phyloP scores from a whole-genome alignment of 2,888 invertebrate species.

The Pyrochroa serraticornis region DNA sequence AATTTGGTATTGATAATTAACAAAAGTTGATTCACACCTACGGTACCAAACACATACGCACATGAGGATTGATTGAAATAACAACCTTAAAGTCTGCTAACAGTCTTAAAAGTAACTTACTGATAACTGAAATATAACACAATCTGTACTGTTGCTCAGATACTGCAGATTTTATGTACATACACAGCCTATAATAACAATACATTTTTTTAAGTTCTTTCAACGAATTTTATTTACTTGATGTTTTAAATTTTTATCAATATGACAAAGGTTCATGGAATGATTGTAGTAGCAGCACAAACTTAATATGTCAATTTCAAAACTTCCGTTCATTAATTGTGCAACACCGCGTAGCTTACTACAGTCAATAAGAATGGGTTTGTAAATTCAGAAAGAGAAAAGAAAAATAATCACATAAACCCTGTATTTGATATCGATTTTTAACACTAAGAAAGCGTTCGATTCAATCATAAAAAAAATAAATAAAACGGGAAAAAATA shows the following conservation, averaged over 20 bases:
- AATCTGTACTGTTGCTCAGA: slow-evolving; percentile 53
- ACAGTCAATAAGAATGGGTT: too few species aligned
- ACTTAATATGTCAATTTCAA: too few species aligned
- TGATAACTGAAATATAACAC: slow-evolving; percentile 54
- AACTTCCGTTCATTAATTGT: too few species aligned
- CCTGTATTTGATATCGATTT: too few species aligned
- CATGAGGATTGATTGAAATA: slow-evolving; percentile 39
- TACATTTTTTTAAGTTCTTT: slow-evolving; percentile 28
- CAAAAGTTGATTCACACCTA: background rate
- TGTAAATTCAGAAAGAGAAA: too few species aligned
- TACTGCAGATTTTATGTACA: slow-evolving; percentile 52
- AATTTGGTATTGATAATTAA: background rate
- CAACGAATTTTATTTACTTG: background rate
- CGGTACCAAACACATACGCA: slow-evolving; percentile 3
- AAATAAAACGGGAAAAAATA: too few species aligned
- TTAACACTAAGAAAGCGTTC: too few species aligned
- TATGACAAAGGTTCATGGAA: background rate
- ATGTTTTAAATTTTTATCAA: slow-evolving; percentile 2
- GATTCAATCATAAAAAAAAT: too few species aligned
- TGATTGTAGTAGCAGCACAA: too few species aligned
- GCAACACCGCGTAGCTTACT: too few species aligned
- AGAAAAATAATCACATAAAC: too few species aligned
- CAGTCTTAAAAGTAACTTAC: slow-evolving; percentile 57
- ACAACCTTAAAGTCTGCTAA: slow-evolving; percentile 53
- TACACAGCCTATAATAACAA: slow-evolving; percentile 58